Percentiles rank a stretch among this genome's conserved stretches.
Evolutionary conservation across 37 sponge, comb jelly and placozoan genomes (phyloP).

Genomic region (Crambe crambe): DNA sequence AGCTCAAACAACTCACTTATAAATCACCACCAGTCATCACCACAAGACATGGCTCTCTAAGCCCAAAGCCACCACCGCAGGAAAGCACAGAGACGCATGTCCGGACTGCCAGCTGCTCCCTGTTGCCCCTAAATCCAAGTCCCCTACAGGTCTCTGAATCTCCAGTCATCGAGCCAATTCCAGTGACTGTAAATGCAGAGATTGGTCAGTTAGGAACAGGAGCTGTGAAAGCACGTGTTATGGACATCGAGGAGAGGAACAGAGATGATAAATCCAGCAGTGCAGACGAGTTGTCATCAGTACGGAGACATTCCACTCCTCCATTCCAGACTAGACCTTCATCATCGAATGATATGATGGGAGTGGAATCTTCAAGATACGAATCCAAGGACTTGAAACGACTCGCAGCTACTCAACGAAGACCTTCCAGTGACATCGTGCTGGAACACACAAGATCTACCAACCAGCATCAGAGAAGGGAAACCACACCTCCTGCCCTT

Average conservation of each 20-base stretch:
- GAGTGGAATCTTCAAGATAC: neutral
- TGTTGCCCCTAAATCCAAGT: neutral
- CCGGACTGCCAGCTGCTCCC: neutral
- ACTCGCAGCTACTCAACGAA: neutral
- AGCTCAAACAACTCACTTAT: neutral
- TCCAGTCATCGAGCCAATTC: neutral
- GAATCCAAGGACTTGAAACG: neutral
- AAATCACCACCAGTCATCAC: neutral
- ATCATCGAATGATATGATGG: neutral
- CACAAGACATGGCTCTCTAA: conserved; percentile 29
- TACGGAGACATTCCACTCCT: neutral
- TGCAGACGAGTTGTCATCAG: neutral
- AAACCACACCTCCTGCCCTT: conserved; percentile 19
- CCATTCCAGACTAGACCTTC: neutral
- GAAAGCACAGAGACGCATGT: neutral
- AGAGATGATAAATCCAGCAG: neutral
- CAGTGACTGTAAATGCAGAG: neutral
- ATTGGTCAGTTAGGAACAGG: conserved; percentile 2
- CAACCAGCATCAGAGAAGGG: neutral
- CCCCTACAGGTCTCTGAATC: neutral
- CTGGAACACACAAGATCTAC: neutral
- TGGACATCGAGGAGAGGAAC: conserved; percentile 43
- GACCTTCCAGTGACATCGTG: conserved; percentile 20
- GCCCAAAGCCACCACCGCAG: conserved; percentile 23
- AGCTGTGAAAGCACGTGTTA: conserved; percentile 29